Evolutionary conservation across 2,888 invertebrate genomes (phyloP).

Genomic region (Ferdinandea cuprea): DNA sequence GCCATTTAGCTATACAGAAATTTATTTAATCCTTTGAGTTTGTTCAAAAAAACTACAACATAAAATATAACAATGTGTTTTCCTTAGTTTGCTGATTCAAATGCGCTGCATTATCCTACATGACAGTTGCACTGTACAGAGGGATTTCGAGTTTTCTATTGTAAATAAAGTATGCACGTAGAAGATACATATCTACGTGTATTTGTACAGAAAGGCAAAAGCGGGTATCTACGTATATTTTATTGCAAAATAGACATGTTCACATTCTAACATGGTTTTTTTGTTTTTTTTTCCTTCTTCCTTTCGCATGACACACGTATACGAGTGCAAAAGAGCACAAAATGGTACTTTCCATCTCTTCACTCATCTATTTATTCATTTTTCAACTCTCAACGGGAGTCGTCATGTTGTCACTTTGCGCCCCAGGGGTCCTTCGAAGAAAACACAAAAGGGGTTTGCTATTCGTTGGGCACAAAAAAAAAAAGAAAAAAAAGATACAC

Average conservation of each 20-base stretch:
- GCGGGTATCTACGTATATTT: conserved; percentile 35
- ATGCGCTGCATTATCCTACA: conserved; percentile 26
- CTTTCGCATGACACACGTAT: conserved; percentile 51
- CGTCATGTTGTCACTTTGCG: conserved; percentile 62
- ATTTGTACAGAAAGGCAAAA: conserved; percentile 36
- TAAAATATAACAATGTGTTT: conserved; percentile 32
- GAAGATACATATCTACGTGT: conserved; percentile 34
- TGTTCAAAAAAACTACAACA: conserved; percentile 21
- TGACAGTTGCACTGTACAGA: conserved; percentile 22
- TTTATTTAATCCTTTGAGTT: conserved; percentile 10
- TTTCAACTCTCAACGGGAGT: conserved; percentile 64
- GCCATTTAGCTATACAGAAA: no score
- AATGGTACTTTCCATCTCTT: conserved; percentile 63
- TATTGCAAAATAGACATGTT: conserved; percentile 19
- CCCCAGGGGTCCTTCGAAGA: conserved; percentile 54
- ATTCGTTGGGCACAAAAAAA: conserved; percentile 20
- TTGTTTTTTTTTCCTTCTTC: no score
- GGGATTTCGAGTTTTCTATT: conserved; percentile 28
- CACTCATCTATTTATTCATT: conserved; percentile 65
- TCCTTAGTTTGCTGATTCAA: conserved; percentile 44
- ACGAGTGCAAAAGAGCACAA: conserved; percentile 55
- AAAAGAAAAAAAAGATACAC: no score
- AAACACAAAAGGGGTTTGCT: conserved; percentile 42
- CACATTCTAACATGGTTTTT: conserved; percentile 28
- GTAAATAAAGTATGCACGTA: conserved; percentile 30